Base-by-base conservation (phyloP, 2,113 vertebrate genomes). In the Tinamus guttatus region DNA sequence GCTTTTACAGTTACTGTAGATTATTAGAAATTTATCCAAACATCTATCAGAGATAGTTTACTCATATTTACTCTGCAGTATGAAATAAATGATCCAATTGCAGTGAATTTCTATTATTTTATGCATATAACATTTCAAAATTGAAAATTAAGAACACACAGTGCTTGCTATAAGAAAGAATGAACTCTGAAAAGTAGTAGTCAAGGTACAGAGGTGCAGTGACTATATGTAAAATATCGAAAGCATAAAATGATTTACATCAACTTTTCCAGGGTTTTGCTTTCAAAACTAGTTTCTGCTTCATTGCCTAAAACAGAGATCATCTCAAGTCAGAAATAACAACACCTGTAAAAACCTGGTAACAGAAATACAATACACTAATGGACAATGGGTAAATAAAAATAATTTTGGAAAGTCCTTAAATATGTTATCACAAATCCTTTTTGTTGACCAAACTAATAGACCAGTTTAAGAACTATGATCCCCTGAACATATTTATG, bases 121-220 rank as follows among this genome's bases (percentile, higher is more conserved):
- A 34, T 27, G 17, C 13, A 43, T 24, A 36, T 5, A 54, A 2
- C 14, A 70, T 78, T 64, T 62, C 9, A 85, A 75, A 43, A n/a
- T 56, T 8, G 52, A 34, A 89, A 93, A 51, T 17, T 47, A 56
- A 52, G 27, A 79, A 20, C 5, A 84, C 75, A 4, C 6, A 71
- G 6, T 20, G 2, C 3, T 51, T 77, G 1, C 51, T 68, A 25
- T 11, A 58, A 59, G 58, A 2, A 80, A 52, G 74, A 79, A 51
- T 34, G 36, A 69, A 41, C 5, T 64, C 38, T 84, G 32, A 49
- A n/a, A 86, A 70, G 12, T 47, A 58, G 8, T 64, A n/a, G 5
- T 21, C 2, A 1, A 9, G 7, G 5, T 64, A 11, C 7, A 52
- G 13, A 9, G 8, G 4, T 68, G 11, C 7, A 52, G 12, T 47